A percentile compares a stretch with the other conserved stretches of the same genome.
Conservation (phyloP, 2,113 vertebrate genomes). For the Otocyon megalotis region DNA sequence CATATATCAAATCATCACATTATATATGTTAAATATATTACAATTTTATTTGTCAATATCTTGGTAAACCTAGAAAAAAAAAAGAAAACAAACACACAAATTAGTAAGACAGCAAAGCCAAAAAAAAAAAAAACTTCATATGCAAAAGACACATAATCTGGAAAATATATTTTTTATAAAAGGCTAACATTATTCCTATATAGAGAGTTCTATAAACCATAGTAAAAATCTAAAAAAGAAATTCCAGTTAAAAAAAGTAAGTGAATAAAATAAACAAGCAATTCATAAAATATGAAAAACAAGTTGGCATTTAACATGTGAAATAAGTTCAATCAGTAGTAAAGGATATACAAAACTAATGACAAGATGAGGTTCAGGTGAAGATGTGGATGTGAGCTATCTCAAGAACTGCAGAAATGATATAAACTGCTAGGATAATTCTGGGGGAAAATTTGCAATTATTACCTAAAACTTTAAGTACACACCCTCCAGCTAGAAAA, state of each 20-base stretch:
- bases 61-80: neutral
- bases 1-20: neutral
- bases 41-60: neutral
- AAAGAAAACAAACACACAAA: neutral
- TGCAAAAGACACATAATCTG: neutral
- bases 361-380: neutral
- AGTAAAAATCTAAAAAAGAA: neutral
- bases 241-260: neutral
- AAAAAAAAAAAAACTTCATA: neutral
- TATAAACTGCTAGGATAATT: neutral
- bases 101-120: neutral
- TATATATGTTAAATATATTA: neutral
- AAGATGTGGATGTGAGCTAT: neutral
- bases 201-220: neutral
- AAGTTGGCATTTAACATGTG: neutral
- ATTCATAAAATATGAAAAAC: neutral
- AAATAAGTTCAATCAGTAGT: neutral
- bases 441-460: neutral
- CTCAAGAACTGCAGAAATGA: neutral
- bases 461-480: neutral
- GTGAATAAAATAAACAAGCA: neutral
- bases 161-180: conserved; percentile 7
- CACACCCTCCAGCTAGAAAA: neutral
- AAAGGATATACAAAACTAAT: conserved; percentile 1
- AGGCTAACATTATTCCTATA: neutral